These are phyloP conservation scores for Drosophila insularis DNA, from an alignment of 1,140 invertebrate genomes.

Conservation along the genomic window DNA sequence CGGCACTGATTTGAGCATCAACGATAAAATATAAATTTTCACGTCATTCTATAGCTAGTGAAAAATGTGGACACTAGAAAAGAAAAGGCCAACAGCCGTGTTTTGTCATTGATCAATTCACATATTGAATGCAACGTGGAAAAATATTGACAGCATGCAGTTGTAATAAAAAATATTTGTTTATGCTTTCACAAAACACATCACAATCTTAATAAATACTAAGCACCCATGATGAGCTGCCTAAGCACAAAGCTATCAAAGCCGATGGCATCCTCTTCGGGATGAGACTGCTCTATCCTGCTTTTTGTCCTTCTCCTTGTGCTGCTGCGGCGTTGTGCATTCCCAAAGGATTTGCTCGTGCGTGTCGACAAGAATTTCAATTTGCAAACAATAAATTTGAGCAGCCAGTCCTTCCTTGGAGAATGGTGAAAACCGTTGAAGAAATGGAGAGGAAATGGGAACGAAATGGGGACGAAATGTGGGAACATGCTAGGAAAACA, in stretches of 20 bases:
- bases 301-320: no score
- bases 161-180: constrained; percentile 35
- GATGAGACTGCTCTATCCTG: constrained; percentile 23
- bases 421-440: not conserved
- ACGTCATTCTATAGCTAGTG: no score
- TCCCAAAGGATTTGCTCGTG: constrained; percentile 75
- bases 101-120: no score
- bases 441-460: not conserved
- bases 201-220: constrained; percentile 71
- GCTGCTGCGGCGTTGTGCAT: constrained; percentile 51
- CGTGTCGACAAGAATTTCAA: constrained; percentile 80
- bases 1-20: no score
- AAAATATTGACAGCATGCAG: not conserved
- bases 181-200: constrained; percentile 54
- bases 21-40: no score
- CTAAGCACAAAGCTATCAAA: constrained; percentile 53
- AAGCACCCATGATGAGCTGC: constrained; percentile 65
- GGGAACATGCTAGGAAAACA: not conserved
- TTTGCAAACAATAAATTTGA: constrained; percentile 79
- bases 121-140: no score
- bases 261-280: constrained; percentile 32
- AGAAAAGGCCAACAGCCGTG: no score
- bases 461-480: not conserved
- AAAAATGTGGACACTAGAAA: no score
- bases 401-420: constrained; percentile 59